Base-by-base conservation (phyloP, 2,888 invertebrate genomes). In the Bembecia ichneumoniformis region DNA sequence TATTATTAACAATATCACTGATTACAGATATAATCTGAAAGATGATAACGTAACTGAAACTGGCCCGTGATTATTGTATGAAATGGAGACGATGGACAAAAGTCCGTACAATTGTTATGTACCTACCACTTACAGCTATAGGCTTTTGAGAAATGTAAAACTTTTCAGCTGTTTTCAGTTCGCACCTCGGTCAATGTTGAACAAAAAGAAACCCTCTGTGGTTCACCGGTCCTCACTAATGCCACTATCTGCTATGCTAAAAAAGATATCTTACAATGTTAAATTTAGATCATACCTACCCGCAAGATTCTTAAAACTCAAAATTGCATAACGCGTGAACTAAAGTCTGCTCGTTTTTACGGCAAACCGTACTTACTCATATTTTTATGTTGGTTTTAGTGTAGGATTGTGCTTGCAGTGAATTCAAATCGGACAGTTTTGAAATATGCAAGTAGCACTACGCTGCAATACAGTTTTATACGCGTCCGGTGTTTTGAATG, bases 381-480 rank as follows among this genome's bases (percentile, higher is more conserved):
- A 69, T 73, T 62, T 62, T 62, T 59, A 56, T 59, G 54, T 56
- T 68, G 63, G 64, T 68, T 70, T 68, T 65, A 69, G 66, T 63
- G 61, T 55, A 60, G 66, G 62, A 64, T 66, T 71, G 62, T 61
- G 68, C 63, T 62, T 71, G 74, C 71, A 73, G 68, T 69, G 74
- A 73, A 77, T 77, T 74, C 67, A 66, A 75, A 77, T 68, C 60
- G 53, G 49, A 60, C 58, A 58, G 62, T 70, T 66, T 63, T 58
- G 67, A 62, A 71, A 73, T 71, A 71, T 69, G 74, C 65, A 55
- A 57, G 56, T 56, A 58, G 55, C 59, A 55, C 58, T 55, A 57
- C 59, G 28, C 28, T 55, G 57, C 58, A 60, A 51, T 58, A 57
- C 58, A 63, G 57, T 64, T 68, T 74, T 68, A 69, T 72, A 68